Evolutionary conservation across 2,888 invertebrate genomes (phyloP), one percentile per base, ranked within the genome.

Genomic region (Hoplodrina ambigua): DNA sequence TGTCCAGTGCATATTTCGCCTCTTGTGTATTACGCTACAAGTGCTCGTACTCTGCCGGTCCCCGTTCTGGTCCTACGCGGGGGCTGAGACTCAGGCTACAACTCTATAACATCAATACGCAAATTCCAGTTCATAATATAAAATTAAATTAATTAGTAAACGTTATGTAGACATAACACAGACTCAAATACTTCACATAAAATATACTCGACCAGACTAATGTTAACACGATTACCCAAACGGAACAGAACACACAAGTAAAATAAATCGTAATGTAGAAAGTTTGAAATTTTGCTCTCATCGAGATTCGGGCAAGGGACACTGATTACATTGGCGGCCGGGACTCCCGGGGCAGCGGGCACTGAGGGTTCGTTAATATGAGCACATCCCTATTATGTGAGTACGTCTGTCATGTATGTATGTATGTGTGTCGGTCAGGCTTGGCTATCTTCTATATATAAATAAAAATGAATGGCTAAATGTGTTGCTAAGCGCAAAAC

Each of bases 241-340:
- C 72, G 64, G 58, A 69, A 67, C 59, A 75, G 56, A 69, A 67
- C 63, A 75, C 68, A 75, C 71, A 71, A 78, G 80, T 67, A 72
- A 75, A 85, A 83, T 83, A 83, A 83, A 85, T 76, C 72, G 78
- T 67, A 63, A 78, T 68, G 78, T 73, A 62, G 78, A 83, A 85
- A 83, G 83, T 81, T 83, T 83, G 83, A 83, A 83, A 81, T 85
- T 83, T 81, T 73, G 78, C 3, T 68, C 81, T 72, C 81, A 78
- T 81, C 67, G 84, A 81, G 84, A 85, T 84, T 81, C 69, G 64
- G 83, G 80, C 68, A 68, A 68, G 78, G 83, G 83, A 72, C 62
- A 64, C 77, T 85, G 84, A 84, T 85, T 84, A 83, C 84, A 76
- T 81, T 80, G 85, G 85, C 75, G 74, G 78, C 82, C 74, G 70